phyloP scores from a whole-genome alignment of 1,140 invertebrate genomes.

The Gonatopus flavifemur region DNA sequence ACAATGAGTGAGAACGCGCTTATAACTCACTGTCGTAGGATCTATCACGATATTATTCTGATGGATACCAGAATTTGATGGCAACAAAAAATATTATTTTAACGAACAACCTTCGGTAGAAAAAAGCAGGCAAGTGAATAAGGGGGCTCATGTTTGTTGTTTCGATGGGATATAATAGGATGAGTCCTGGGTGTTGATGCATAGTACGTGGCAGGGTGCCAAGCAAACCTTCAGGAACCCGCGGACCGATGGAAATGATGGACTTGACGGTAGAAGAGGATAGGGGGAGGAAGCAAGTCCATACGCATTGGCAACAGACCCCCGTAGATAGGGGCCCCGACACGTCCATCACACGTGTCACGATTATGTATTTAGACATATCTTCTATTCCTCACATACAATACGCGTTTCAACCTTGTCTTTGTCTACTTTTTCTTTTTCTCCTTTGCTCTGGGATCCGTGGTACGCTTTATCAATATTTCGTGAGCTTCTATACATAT shows the following conservation, averaged over 20 bases:
- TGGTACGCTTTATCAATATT: too few species aligned
- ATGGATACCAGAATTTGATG: conserved; percentile 48
- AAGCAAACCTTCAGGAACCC: conserved; percentile 19
- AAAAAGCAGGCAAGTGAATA: conserved; percentile 1
- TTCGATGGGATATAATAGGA: conserved; percentile 56
- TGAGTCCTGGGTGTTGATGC: conserved; percentile 57
- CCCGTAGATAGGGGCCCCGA: conserved; percentile 50
- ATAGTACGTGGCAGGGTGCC: conserved; percentile 56
- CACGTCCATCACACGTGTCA: conserved; percentile 56
- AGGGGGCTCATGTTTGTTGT: conserved; percentile 57
- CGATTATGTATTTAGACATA: conserved; percentile 53
- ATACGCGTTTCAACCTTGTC: conserved; percentile 40
- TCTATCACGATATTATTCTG: conserved; percentile 43
- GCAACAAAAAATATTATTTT: conserved; percentile 57
- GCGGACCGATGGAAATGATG: conserved; percentile 16
- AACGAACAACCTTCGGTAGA: conserved; percentile 26
- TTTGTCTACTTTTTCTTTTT: conserved; percentile 27
- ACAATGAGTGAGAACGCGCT: conserved; percentile 1
- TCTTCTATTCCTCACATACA: too few species aligned
- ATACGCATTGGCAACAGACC: conserved; percentile 36
- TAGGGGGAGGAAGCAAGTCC: too few species aligned
- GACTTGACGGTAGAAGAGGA: background rate
- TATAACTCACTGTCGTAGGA: conserved; percentile 33
- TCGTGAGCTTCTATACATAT: too few species aligned
- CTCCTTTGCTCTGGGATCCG: conserved; percentile 8